These are phyloP conservation scores for Rhagophthalmus giganteus DNA, from an alignment of 2,888 invertebrate genomes.

Conservation along the genomic window DNA sequence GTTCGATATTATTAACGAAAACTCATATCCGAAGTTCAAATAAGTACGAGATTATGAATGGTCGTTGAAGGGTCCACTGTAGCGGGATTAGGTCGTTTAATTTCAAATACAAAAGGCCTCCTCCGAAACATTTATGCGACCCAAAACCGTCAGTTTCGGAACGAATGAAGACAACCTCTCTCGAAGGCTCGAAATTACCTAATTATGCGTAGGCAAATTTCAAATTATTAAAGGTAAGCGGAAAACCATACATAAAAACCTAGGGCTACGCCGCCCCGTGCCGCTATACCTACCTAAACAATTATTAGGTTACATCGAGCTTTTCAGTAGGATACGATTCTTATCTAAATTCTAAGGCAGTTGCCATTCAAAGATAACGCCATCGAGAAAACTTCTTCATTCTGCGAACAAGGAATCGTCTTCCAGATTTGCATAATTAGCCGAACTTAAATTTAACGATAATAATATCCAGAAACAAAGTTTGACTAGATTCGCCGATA, in stretches of 20 bases:
- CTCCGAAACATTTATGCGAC: constrained; percentile 14
- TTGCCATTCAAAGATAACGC: constrained; percentile 10
- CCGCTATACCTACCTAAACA: no score
- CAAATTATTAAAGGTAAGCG: constrained; percentile 9
- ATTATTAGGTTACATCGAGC: constrained; percentile 13
- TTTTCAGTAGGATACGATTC: constrained; percentile 4
- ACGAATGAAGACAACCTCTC: constrained; percentile 13
- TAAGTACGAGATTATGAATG: constrained; percentile 18
- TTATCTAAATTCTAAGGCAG: constrained; percentile 13
- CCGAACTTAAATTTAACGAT: not conserved
- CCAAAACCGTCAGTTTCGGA: constrained; percentile 10
- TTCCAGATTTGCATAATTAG: constrained; percentile 9
- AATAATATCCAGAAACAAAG: not conserved
- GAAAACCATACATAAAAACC: constrained; percentile 24
- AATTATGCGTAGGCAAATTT: constrained; percentile 22
- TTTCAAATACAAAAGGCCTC: constrained; percentile 18
- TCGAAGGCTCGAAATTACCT: constrained; percentile 18
- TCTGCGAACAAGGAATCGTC: constrained; percentile 1
- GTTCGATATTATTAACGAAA: constrained; percentile 19
- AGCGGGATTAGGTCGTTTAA: constrained; percentile 21
- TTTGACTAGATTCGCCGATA: no score
- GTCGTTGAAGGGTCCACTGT: constrained; percentile 14
- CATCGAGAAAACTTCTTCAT: constrained; percentile 6
- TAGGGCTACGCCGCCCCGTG: no score
- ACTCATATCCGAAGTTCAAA: constrained; percentile 16